Base-by-base conservation (phyloP, 2,113 vertebrate species). In the Pelecanus crispus region DNA sequence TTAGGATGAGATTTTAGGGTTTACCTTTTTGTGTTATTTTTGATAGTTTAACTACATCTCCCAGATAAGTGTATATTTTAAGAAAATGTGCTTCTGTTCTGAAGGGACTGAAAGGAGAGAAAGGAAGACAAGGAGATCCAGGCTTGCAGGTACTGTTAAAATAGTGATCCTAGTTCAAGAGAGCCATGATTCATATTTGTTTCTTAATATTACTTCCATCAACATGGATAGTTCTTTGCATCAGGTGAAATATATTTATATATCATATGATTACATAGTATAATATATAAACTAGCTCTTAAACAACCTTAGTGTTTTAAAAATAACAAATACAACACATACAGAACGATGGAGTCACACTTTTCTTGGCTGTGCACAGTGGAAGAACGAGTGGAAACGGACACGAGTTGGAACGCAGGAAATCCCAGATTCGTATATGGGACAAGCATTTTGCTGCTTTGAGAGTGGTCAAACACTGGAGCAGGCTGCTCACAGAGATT, bases 81-180 rank as follows among this genome's bases (percentile, higher is more conserved):
- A 86, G 53, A 62, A 44, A 40, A 78, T 83, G 15, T 85, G 1
- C 65, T 93, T 96, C 88, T 95, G 95, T 96, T 94, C 63, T 91
- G 52, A 98, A 98, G 98, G 98, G 98, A 26, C 94, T 95, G 67
- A 98, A 97, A 90, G 99, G 99, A 92, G 98, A 98, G 95, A 98
- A 96, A 73, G 99, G 99, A 98, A 98, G 98, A 71, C 82, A 96
- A 45, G 99, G 99, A 62, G 98, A 78, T 90, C 98, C 98, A 75
- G 99, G 99, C 34, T 86, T 95, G 67, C 98, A 98, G 96, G 99
- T 99, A 98, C 62, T 83, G n/a, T 84, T 89, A 58, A 85, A 91
- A 71, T 45, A 78, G 34, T 31, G 28, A 29, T 78, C 42, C 24
- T n/a, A 7, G 6, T 65, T 94, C 40, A 67, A 55, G 79, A 86